Percentiles rank a stretch among this genome's conserved stretches.
These are phyloP conservation scores for Asbolus verrucosus DNA, from an alignment of 1,140 invertebrate species.

Conservation along the genomic window DNA sequence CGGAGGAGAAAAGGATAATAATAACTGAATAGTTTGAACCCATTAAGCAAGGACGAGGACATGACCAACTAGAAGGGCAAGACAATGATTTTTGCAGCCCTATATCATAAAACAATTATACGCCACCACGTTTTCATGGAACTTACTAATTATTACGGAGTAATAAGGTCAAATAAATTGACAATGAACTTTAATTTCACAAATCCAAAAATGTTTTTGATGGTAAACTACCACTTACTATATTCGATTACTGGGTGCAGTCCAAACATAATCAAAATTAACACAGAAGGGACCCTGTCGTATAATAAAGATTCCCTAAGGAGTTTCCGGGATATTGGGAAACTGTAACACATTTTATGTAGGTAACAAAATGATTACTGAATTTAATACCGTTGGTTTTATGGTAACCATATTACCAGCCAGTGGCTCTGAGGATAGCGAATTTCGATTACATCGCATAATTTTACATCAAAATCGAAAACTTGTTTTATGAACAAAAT, in stretches of 20 bases:
- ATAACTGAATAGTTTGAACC: not conserved
- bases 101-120: conserved; percentile 20
- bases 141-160: conserved; percentile 19
- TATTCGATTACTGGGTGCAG: not conserved
- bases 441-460: too few relatives aligned
- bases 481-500: too few relatives aligned
- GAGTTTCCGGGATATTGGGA: not conserved
- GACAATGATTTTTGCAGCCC: conserved; percentile 24
- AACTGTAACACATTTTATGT: conserved; percentile 11
- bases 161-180: conserved; percentile 38
- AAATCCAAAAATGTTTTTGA: not conserved
- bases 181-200: conserved; percentile 39
- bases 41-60: conserved; percentile 28
- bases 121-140: not conserved
- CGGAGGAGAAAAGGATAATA: conserved; percentile 3
- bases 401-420: conserved; percentile 10
- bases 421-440: too few relatives aligned
- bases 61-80: conserved; percentile 1
- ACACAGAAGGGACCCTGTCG: not conserved
- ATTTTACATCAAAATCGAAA: too few relatives aligned
- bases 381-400: not conserved
- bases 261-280: conserved; percentile 16
- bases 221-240: not conserved
- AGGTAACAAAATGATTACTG: conserved; percentile 8
- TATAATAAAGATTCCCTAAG: conserved; percentile 14